A percentile compares a stretch with the other conserved stretches of the same genome.
Conservation (phyloP, 35 echinoderm and acorn worm species). For the Holothuria glaberrima region DNA sequence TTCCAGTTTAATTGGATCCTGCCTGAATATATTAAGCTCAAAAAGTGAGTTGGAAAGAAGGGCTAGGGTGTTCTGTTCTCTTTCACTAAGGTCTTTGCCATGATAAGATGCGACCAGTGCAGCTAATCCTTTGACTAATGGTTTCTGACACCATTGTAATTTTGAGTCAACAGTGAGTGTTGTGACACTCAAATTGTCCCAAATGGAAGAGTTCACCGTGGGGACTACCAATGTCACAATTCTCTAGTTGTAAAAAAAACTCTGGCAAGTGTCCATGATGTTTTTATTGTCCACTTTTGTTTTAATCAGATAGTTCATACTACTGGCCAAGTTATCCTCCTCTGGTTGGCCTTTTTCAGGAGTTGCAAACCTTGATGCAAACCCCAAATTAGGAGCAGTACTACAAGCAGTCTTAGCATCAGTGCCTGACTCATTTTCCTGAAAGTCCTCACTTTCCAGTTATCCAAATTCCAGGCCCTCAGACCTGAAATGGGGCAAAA, state of each 20-base stretch:
- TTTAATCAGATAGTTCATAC: background rate
- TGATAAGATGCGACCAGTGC: background rate
- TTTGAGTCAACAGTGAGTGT: conserved; percentile 31
- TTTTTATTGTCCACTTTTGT: conserved; percentile 18
- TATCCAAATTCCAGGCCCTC: too few species aligned
- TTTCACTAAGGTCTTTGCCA: background rate
- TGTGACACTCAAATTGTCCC: background rate
- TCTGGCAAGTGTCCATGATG: conserved; percentile 5
- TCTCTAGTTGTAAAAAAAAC: conserved; percentile 11
- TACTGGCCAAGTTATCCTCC: background rate
- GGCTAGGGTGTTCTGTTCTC: conserved; percentile 39
- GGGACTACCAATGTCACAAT: conserved; percentile 25
- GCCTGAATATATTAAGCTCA: conserved; percentile 51
- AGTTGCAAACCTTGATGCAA: background rate
- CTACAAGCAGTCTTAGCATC: too few species aligned
- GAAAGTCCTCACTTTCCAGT: background rate
- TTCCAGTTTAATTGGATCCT: conserved; percentile 46
- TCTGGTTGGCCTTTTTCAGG: background rate
- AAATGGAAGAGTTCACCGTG: conserved; percentile 46
- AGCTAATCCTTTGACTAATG: conserved; percentile 5
- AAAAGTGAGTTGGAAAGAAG: conserved; percentile 29
- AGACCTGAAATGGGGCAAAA: too few species aligned
- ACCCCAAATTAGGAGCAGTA: background rate
- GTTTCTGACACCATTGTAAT: conserved; percentile 22
- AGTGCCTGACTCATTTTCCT: background rate